phyloP scores from a whole-genome alignment of 2,113 vertebrate genomes.

The Coryphaenoides rupestris region DNA sequence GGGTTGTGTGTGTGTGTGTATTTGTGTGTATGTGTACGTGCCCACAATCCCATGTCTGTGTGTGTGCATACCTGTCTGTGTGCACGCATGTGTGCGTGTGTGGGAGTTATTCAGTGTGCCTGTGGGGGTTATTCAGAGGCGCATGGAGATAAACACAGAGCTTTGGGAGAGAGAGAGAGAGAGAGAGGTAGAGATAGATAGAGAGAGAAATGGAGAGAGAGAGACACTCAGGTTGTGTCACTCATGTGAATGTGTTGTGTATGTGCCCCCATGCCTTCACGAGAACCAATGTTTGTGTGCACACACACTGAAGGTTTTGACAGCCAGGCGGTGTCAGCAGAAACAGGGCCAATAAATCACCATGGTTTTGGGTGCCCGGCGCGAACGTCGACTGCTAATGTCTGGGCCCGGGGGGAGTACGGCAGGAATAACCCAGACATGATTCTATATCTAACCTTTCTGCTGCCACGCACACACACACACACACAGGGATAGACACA shows the following conservation, averaged over 20 bases:
- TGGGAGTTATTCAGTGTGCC: too few species aligned
- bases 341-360: conserved; percentile 64
- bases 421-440: conserved; percentile 29
- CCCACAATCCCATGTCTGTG: too few species aligned
- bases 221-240: conserved; percentile 13
- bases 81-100: too few species aligned
- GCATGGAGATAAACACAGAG: background rate
- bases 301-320: conserved; percentile 65
- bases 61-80: too few species aligned
- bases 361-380: conserved; percentile 51
- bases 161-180: too few species aligned
- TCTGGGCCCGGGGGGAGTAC: conserved; percentile 32
- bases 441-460: conserved; percentile 7
- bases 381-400: conserved; percentile 66
- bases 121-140: too few species aligned
- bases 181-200: background rate
- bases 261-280: conserved; percentile 46
- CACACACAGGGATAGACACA: background rate
- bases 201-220: conserved; percentile 19
- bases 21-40: too few species aligned
- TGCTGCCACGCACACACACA: conserved; percentile 1
- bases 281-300: conserved; percentile 53
- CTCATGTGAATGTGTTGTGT: conserved; percentile 47
- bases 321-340: conserved; percentile 69
- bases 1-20: too few species aligned